Conservation (phyloP, 2,888 invertebrate genomes). For the Electrophaes corylata region DNA sequence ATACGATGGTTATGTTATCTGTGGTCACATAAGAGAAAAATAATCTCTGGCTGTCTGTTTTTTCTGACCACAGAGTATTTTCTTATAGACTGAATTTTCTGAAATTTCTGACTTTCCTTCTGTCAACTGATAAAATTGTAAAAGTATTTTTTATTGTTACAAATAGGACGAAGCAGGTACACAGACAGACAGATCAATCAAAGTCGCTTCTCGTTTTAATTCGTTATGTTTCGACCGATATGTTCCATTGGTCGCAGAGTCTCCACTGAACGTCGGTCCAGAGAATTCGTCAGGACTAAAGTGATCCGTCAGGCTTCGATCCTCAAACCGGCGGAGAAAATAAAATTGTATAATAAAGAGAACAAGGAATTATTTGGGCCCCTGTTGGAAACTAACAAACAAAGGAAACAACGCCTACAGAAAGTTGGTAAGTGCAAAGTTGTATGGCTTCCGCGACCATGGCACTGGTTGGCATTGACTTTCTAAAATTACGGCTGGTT, state of each 20-base stretch:
- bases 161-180: too few relatives aligned
- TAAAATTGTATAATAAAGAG: slow-evolving; percentile 77
- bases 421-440: slow-evolving; percentile 65
- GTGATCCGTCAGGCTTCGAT: slow-evolving; percentile 70
- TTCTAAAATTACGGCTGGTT: slow-evolving; percentile 45
- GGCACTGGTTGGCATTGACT: slow-evolving; percentile 46
- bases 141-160: too few relatives aligned
- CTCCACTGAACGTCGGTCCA: slow-evolving; percentile 54
- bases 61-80: too few relatives aligned
- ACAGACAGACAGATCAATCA: too few relatives aligned
- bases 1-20: too few relatives aligned
- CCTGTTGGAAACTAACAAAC: slow-evolving; percentile 74
- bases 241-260: slow-evolving; percentile 58
- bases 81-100: too few relatives aligned
- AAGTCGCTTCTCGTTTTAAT: background rate
- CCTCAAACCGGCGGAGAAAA: slow-evolving; percentile 72
- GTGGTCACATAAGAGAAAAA: too few relatives aligned
- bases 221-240: slow-evolving; percentile 68
- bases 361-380: slow-evolving; percentile 80
- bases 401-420: slow-evolving; percentile 67
- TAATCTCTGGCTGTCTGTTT: too few relatives aligned
- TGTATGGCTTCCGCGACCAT: slow-evolving; percentile 61
- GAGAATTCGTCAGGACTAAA: slow-evolving; percentile 71
- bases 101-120: too few relatives aligned
- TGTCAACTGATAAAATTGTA: too few relatives aligned